Evolutionary conservation across 1,140 invertebrate species (phyloP).

Genomic region (Matsumurasca onukii): DNA sequence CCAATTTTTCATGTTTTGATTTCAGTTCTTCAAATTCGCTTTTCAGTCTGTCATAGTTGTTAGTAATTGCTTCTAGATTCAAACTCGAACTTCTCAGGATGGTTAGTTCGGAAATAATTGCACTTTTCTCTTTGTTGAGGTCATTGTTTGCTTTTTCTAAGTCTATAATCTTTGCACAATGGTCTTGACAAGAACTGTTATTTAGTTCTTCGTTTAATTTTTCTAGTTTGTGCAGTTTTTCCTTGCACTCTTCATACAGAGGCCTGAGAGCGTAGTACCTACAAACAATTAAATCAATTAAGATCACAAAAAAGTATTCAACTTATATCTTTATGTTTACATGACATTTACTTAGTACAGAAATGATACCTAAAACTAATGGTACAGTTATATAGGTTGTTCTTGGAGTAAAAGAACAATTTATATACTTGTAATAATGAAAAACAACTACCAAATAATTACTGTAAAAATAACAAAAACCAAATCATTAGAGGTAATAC

Average conservation of each 20-base stretch:
- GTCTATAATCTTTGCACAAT: background rate
- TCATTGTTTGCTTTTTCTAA: background rate
- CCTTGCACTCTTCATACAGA: conserved; percentile 42
- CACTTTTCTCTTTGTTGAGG: background rate
- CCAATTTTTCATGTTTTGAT: conserved; percentile 49
- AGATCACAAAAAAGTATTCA: conserved; percentile 9
- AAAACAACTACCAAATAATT: too few relatives aligned
- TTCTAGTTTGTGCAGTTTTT: conserved; percentile 29
- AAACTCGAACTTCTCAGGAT: background rate
- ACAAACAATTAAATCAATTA: conserved; percentile 29
- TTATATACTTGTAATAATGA: too few relatives aligned
- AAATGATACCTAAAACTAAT: background rate
- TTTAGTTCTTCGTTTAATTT: conserved; percentile 67
- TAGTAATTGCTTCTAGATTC: background rate
- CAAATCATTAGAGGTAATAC: too few relatives aligned
- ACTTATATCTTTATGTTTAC: too few relatives aligned
- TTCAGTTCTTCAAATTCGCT: background rate
- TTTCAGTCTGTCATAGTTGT: background rate
- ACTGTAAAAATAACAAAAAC: too few relatives aligned
- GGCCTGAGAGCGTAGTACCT: conserved; percentile 50
- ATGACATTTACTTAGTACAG: too few relatives aligned
- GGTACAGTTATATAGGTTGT: background rate
- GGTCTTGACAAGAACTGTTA: conserved; percentile 63
- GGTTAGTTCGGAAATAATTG: background rate
- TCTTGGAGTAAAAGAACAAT: too few relatives aligned